Base-by-base conservation (phyloP, 2,888 invertebrate genomes). In the Hirtodrosophila duncani region DNA sequence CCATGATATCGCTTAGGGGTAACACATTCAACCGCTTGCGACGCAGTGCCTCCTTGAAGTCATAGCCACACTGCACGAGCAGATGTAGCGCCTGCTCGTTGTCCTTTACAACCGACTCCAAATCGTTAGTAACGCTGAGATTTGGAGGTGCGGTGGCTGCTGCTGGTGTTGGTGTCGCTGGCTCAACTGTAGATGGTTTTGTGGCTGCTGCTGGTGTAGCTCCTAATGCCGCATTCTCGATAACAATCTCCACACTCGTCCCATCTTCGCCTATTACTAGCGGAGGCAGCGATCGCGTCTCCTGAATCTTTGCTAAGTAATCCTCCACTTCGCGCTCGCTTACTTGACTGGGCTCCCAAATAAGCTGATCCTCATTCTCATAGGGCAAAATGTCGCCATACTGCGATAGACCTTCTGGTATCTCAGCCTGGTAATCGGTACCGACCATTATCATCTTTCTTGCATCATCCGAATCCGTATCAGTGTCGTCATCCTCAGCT, bases 341-440 rank as follows among this genome's bases (percentile, higher is more conserved):
- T 44, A 97, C 88, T 60, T 91, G 91, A 66, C 90, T 90, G 0
- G 98, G 97, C 84, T 97, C 95, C 98, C 98, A 98, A 6, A 98
- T 88, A 41, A 97, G 89, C 87, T 96, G 95, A 83, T 98, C 98
- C 84, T 97, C 97, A 88, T 97, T 97, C 88, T 97, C 96, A 85
- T 97, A 96, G 0, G 96, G 96, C 58, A 95, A 88, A n/a, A 94
- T 94, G 87, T 97, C 97, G 81, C 95, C 98, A 86, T 98, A 98
- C 81, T 92, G 93, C 79, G 94, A 94, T 10, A 98, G 88, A 1
- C 96, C 97, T 84, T 95, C 95, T 1, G 98, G 98, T 81, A 98
- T 96, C 44, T 91, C 91, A 2, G 98, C 98, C 88, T 98, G 98
- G 85, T 93, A 98, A 82, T 96, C 95, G 63, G 92, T 92, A 10